Evolutionary conservation across 2,888 invertebrate species (phyloP).

Genomic region (Drosophila pegasa): DNA sequence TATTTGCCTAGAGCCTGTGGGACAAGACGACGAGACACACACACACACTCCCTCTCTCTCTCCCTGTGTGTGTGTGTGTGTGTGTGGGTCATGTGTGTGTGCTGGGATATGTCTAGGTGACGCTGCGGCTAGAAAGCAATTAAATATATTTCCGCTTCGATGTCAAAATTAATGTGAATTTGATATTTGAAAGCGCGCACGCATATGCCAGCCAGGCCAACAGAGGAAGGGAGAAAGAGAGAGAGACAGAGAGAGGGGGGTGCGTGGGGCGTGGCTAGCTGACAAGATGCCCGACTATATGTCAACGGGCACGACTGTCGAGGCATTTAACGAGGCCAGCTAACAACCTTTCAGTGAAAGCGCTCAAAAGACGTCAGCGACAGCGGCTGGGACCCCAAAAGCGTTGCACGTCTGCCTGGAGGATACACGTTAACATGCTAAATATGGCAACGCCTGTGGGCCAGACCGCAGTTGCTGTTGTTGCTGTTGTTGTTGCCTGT

Average conservation of each 20-base stretch:
- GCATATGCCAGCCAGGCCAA: constrained; percentile 48
- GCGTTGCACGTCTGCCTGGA: constrained; percentile 61
- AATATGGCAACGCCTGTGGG: constrained; percentile 51
- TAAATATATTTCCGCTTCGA: constrained; percentile 79
- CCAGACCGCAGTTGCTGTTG: constrained; percentile 12
- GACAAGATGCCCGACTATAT: constrained; percentile 49
- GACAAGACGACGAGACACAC: constrained; percentile 37
- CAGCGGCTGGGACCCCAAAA: constrained; percentile 15
- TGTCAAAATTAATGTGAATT: constrained; percentile 79
- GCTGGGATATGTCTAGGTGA: constrained; percentile 27
- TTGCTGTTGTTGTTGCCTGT: constrained; percentile 16
- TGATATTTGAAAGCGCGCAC: constrained; percentile 73
- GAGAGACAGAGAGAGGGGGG: background rate
- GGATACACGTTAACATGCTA: constrained; percentile 56
- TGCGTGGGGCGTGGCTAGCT: constrained; percentile 49
- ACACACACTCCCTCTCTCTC: constrained; percentile 10
- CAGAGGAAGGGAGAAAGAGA: background rate
- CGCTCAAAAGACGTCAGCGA: constrained; percentile 17
- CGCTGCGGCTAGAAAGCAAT: constrained; percentile 69
- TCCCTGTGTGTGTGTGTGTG: constrained; percentile 2
- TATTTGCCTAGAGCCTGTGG: constrained; percentile 59
- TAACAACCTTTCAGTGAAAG: constrained; percentile 43
- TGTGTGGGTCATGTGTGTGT: constrained; percentile 13
- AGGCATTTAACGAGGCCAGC: constrained; percentile 51
- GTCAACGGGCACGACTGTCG: constrained; percentile 59